These are phyloP conservation scores for Adela reaumurella DNA, from an alignment of 2,888 invertebrate species.

Conservation along the genomic window DNA sequence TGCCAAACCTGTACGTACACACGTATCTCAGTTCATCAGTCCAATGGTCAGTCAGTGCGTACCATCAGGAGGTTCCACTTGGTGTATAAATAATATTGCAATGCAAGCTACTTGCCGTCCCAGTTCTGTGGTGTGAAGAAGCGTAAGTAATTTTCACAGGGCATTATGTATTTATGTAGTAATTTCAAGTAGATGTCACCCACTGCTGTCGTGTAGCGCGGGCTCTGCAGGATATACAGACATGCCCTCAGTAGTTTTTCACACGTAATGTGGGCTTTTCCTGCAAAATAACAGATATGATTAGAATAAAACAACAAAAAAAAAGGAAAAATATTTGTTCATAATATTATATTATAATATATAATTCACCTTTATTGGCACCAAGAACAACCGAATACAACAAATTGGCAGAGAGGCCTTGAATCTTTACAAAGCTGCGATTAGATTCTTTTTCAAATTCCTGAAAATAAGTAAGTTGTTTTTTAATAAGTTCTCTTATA, in stretches of 20 bases:
- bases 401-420: conserved; percentile 30
- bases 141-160: conserved; percentile 45
- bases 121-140: conserved; percentile 49
- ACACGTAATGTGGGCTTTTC: conserved; percentile 32
- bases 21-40: too few species aligned
- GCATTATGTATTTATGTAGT: conserved; percentile 51
- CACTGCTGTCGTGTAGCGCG: conserved; percentile 24
- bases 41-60: too few species aligned
- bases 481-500: too few species aligned
- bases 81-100: too few species aligned
- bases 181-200: conserved; percentile 55
- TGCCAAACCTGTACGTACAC: too few species aligned
- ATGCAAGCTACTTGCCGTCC: too few species aligned
- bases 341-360: not conserved
- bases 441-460: conserved; percentile 50
- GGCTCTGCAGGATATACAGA: conserved; percentile 31
- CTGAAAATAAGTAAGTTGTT: conserved; percentile 29
- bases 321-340: not conserved
- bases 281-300: too few species aligned
- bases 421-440: conserved; percentile 33
- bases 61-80: too few species aligned
- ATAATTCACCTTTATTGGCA: conserved; percentile 37
- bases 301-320: too few species aligned
- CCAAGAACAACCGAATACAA: conserved; percentile 37
- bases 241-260: conserved; percentile 33